Evolutionary conservation across 2,113 vertebrate species (phyloP), one percentile per base, ranked within the genome.

Genomic region (Oostethus manadensis): DNA sequence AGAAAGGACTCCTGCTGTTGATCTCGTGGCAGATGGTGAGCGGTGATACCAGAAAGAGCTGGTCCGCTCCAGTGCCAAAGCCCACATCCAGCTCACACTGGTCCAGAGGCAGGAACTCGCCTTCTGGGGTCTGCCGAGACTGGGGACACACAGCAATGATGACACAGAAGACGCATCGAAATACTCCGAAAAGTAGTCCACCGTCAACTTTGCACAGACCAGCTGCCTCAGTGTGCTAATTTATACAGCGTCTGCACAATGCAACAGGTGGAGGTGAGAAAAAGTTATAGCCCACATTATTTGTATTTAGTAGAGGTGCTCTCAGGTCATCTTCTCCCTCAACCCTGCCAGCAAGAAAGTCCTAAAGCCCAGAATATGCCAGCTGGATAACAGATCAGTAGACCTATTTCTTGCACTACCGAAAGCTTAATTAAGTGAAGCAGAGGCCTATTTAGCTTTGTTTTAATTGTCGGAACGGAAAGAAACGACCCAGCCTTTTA

Each of bases 11-110:
- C 68, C 91, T 91, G 48, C 86, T 82, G 78, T 92, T 92, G 72
- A 95, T 94, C 83, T 94, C 92, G 1, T 95, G 93, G 48, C 93
- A 95, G 88, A 95, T 95, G 70, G 93, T 95, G 51, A 95, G 84
- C 23, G 93, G 93, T 8, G 93, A 95, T 54, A 95, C 93, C 48
- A 95, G 77, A 73, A 95, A 95, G 51, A 95, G 92, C 76, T 95
- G 93, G 79, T 95, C 93, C 0, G 93, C 92, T 17, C 93, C 93
- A 0, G 93, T 95, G 70, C 93, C 93, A 55, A 95, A 95, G 51
- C 93, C 93, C 59, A 95, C 93, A 9, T 95, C 93, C 83, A 95
- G 85, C 62, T 95, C 93, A 62, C 93, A 92, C 79, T 95, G 93
- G 74, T 94, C 93, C 73, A 95, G 79, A 0, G 93, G 93, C 76